phyloP scores from a whole-genome alignment of 2,113 vertebrate species.

The Hipposideros armiger region DNA sequence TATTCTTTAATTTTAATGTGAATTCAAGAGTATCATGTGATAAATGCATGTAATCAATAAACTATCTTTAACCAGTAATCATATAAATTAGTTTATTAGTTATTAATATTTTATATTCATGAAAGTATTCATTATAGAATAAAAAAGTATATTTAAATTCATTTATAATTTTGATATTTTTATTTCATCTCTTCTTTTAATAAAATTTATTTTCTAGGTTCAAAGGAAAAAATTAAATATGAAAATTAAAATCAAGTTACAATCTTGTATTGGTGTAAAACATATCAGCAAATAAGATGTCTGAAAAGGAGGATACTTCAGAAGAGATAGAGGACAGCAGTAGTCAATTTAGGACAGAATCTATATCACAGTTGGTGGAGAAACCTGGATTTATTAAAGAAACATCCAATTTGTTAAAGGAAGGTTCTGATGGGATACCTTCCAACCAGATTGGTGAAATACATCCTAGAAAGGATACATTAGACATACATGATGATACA shows the following conservation, averaged over 20 bases:
- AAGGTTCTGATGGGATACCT: neutral
- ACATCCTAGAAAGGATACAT: neutral
- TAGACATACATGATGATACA: neutral
- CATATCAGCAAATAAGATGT: slow-evolving; percentile 47
- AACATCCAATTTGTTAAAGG: neutral
- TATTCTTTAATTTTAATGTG: slow-evolving; percentile 40
- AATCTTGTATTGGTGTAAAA: slow-evolving; percentile 11
- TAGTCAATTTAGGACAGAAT: neutral
- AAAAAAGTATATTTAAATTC: neutral
- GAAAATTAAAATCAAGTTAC: slow-evolving; percentile 57
- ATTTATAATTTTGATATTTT: slow-evolving; percentile 22
- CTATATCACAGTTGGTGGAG: neutral
- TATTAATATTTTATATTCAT: slow-evolving; percentile 46
- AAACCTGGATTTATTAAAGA: slow-evolving; percentile 20
- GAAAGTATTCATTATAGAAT: slow-evolving; percentile 20
- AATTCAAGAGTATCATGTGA: slow-evolving; percentile 36
- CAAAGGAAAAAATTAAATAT: slow-evolving; percentile 50
- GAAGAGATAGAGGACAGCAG: slow-evolving; percentile 61
- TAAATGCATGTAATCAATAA: slow-evolving; percentile 36
- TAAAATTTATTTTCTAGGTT: slow-evolving; percentile 68
- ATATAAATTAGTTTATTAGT: neutral
- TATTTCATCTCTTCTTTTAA: slow-evolving; percentile 53
- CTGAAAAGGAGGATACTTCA: slow-evolving; percentile 53
- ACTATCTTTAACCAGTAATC: neutral
- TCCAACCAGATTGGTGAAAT: neutral